A percentile compares a stretch with the other conserved stretches of the same genome.
Conservation (phyloP, 2,113 vertebrate species). For the Lipophrys pholis region DNA sequence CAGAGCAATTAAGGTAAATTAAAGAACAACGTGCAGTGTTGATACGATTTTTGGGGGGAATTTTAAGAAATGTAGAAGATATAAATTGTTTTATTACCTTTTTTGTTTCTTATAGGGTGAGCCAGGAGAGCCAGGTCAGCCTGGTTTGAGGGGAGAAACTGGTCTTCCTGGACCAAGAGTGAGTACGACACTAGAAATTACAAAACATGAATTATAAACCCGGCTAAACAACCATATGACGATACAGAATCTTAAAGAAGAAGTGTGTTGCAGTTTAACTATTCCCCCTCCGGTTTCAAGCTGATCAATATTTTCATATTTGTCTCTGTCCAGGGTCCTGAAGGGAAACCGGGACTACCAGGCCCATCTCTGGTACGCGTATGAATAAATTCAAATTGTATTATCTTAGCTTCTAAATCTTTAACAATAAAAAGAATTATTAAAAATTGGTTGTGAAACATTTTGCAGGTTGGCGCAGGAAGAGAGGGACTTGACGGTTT, state of each 20-base stretch:
- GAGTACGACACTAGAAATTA: constrained; percentile 39
- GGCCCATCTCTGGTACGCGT: constrained; percentile 72
- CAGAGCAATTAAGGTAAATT: constrained; percentile 84
- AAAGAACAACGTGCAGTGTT: neutral
- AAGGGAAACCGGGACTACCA: constrained; percentile 82
- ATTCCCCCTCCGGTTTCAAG: too few relatives aligned
- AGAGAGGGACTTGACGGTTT: constrained; percentile 68
- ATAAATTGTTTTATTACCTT: neutral
- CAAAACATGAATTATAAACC: too few relatives aligned
- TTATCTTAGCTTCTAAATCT: neutral
- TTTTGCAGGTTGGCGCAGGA: constrained; percentile 67
- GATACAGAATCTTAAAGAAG: too few relatives aligned
- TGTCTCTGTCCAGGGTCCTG: constrained; percentile 77
- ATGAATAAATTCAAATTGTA: neutral
- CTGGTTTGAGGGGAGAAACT: constrained; percentile 69
- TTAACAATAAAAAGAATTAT: too few relatives aligned
- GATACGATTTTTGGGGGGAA: neutral
- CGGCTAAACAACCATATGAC: too few relatives aligned
- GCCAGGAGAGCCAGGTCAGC: constrained; percentile 75
- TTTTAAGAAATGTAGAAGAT: too few relatives aligned
- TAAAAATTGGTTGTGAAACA: neutral
- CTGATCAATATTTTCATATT: neutral
- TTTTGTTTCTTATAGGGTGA: constrained; percentile 67
- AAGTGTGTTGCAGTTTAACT: too few relatives aligned
- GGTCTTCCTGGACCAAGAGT: constrained; percentile 83